phyloP scores from a whole-genome alignment of 2,888 invertebrate species.

The Pollenia angustigena region DNA sequence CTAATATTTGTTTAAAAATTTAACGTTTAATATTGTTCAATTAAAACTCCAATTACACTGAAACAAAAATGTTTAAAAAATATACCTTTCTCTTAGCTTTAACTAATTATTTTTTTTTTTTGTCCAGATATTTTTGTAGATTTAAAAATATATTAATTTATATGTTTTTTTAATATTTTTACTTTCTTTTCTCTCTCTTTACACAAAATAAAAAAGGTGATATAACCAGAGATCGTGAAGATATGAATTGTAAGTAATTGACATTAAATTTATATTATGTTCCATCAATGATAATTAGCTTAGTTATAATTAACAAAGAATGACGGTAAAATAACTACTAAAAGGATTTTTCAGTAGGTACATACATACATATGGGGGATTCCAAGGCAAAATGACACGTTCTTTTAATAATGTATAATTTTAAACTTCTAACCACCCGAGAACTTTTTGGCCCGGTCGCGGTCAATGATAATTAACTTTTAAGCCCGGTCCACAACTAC shows the following conservation, averaged over 20 bases:
- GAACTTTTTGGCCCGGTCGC: no score
- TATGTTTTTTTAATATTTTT: slow-evolving; percentile 15
- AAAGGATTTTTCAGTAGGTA: no score
- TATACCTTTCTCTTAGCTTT: slow-evolving; percentile 75
- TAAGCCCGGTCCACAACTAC: no score
- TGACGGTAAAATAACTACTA: neutral
- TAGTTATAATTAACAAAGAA: slow-evolving; percentile 1
- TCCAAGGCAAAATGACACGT: no score
- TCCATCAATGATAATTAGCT: neutral
- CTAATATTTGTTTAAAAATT: slow-evolving; percentile 37
- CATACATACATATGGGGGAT: no score
- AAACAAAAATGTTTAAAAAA: slow-evolving; percentile 76
- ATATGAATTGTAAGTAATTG: slow-evolving; percentile 89
- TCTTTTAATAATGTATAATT: no score
- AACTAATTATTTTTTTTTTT: slow-evolving; percentile 27
- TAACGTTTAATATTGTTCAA: slow-evolving; percentile 1
- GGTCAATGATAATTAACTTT: no score
- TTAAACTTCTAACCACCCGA: no score
- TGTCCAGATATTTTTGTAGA: slow-evolving; percentile 24
- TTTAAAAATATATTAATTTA: slow-evolving; percentile 8
- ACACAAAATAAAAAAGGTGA: slow-evolving; percentile 86
- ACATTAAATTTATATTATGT: neutral
- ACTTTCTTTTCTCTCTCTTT: slow-evolving; percentile 33
- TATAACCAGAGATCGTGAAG: slow-evolving; percentile 90
- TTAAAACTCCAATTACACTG: slow-evolving; percentile 68